Base-by-base conservation (phyloP, 2,888 invertebrate genomes). In the Clivina fossor region DNA sequence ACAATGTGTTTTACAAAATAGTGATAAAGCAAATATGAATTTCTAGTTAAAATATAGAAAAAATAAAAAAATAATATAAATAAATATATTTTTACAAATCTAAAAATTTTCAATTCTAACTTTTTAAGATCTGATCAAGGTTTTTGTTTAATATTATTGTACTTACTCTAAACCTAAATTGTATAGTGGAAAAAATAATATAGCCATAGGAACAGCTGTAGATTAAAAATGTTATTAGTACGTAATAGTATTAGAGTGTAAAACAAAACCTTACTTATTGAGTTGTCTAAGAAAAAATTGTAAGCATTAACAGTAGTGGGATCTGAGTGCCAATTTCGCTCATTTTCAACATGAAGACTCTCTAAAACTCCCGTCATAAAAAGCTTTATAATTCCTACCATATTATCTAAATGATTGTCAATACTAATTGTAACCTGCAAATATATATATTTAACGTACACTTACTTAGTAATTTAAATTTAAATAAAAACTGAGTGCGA, bases 141-240 rank as follows among this genome's bases (percentile, higher is more conserved):
- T n/a, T 53, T 28, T 49, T 56, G 32, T 49, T 35, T 32, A 57
- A 26, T 58, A 48, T 41, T 47, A 50, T 43, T 35, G 22, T 61
- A 81, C 88, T 86, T 79, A 90, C 90, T 90, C 88, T 58, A 90
- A 76, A 64, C 91, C 91, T 70, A 90, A 79, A 72, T 88, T 83
- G 72, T 89, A 91, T 74, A 91, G 88, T 15, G 91, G 91, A 73
- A 85, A 85, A 71, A 90, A 89, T 61, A 91, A 76, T 71, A 92
- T 90, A 62, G 88, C 91, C 69, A 87, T 80, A 40, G 92, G 91
- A 59, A 92, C 80, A 66, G 90, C 91, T 92, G 79, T 64, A 69
- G 68, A 60, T 54, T 33, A 2, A 18, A 30, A 15, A 24, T n/a
- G 24, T 33, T 3, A 9, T 18, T 15, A 19, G 16, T 1, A 40